Percentiles rank a stretch among this genome's conserved stretches.
phyloP scores from a whole-genome alignment of 2,113 vertebrate genomes.

The Okapia johnstoni region DNA sequence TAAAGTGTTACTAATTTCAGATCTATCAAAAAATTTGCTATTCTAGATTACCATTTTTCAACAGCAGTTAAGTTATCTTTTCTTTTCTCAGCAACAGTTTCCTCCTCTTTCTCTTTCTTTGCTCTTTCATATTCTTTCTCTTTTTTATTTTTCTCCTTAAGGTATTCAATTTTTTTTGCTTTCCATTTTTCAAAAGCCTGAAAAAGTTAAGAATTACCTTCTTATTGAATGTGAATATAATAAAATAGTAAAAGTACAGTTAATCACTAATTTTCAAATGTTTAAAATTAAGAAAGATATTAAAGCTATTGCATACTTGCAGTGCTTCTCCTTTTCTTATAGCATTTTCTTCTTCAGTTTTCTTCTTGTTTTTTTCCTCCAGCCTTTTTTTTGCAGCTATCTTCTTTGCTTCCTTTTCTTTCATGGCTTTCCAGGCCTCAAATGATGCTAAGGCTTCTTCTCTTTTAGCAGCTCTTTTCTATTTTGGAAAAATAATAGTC shows the following conservation, averaged over 20 bases:
- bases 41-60: slow-evolving; percentile 86
- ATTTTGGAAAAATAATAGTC: background rate
- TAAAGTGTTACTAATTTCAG: background rate
- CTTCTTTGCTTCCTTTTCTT: slow-evolving; percentile 83
- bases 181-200: slow-evolving; percentile 97
- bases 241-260: background rate
- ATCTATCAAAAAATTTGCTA: background rate
- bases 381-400: slow-evolving; percentile 81
- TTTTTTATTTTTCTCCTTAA: slow-evolving; percentile 84
- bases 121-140: slow-evolving; percentile 83
- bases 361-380: slow-evolving; percentile 79
- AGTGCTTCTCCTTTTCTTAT: slow-evolving; percentile 83
- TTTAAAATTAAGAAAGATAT: background rate
- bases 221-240: background rate
- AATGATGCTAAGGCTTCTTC: slow-evolving; percentile 89
- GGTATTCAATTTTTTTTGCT: slow-evolving; percentile 80
- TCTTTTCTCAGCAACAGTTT: slow-evolving; percentile 83
- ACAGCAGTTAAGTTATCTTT: slow-evolving; percentile 83
- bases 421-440: slow-evolving; percentile 93
- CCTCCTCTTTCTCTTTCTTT: slow-evolving; percentile 82
- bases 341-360: slow-evolving; percentile 80
- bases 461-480: slow-evolving; percentile 83
- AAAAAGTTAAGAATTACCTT: slow-evolving; percentile 51
- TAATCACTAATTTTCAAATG: background rate
- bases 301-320: slow-evolving; percentile 75